Evolutionary conservation across 2,888 invertebrate genomes (phyloP).

Genomic region (Neoascia interrupta): DNA sequence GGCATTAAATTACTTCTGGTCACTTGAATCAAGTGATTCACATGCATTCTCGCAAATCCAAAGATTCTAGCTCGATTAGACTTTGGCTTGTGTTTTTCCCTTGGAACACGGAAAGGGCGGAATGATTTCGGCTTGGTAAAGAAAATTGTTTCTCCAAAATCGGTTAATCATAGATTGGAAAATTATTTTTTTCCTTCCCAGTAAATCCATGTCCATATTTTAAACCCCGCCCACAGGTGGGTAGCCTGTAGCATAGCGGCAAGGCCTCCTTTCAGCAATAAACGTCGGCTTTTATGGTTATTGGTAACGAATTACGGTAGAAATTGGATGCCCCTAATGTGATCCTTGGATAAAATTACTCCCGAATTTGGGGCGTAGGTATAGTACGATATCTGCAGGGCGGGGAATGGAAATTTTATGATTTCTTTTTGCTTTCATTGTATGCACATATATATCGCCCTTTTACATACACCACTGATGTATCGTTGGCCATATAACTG

Average conservation of each 20-base stretch:
- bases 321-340: conserved; percentile 4
- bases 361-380: neutral
- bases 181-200: neutral
- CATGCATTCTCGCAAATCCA: conserved; percentile 10
- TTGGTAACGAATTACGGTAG: conserved; percentile 4
- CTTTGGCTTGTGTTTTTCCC: neutral
- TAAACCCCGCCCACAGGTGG: too few species aligned
- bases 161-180: neutral
- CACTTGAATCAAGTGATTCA: neutral
- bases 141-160: too few species aligned
- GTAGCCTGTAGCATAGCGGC: neutral
- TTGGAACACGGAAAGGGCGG: neutral
- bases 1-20: neutral
- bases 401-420: conserved; percentile 22
- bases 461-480: too few species aligned
- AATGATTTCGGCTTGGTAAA: too few species aligned
- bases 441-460: too few species aligned
- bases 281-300: conserved; percentile 18
- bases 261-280: neutral
- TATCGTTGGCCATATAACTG: neutral
- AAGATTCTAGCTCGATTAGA: conserved; percentile 17
- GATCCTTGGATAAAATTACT: conserved; percentile 7
- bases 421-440: conserved; percentile 16
- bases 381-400: conserved; percentile 5
- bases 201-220: too few species aligned